phyloP scores from a whole-genome alignment of 2,888 invertebrate species.

The Phortica magna region DNA sequence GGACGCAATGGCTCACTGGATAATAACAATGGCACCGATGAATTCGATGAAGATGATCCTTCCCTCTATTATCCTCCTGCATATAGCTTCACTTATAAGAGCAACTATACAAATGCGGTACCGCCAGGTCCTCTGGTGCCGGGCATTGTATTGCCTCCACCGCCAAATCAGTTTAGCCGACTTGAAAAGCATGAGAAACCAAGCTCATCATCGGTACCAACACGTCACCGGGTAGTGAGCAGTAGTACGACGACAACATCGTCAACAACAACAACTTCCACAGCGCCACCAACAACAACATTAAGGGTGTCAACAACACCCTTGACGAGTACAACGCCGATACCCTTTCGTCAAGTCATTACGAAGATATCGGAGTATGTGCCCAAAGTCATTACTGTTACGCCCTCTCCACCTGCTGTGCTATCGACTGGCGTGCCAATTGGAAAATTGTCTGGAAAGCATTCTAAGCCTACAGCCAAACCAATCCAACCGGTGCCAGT shows the following conservation, averaged over 20 bases:
- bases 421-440: slow-evolving; percentile 54
- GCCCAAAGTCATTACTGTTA: slow-evolving; percentile 65
- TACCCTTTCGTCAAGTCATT: slow-evolving; percentile 65
- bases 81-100: slow-evolving; percentile 91
- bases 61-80: slow-evolving; percentile 94
- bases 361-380: slow-evolving; percentile 66
- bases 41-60: slow-evolving; percentile 93
- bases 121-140: slow-evolving; percentile 92
- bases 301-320: background rate
- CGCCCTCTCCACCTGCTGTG: slow-evolving; percentile 81
- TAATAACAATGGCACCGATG: slow-evolving; percentile 83
- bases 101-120: slow-evolving; percentile 86
- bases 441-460: slow-evolving; percentile 75
- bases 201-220: slow-evolving; percentile 21
- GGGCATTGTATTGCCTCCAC: slow-evolving; percentile 92
- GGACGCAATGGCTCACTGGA: slow-evolving; percentile 77
- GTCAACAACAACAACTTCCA: slow-evolving; percentile 42
- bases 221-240: slow-evolving; percentile 29
- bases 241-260: slow-evolving; percentile 67
- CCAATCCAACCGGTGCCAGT: slow-evolving; percentile 64
- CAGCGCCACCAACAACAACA: slow-evolving; percentile 44
- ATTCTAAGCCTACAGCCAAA: slow-evolving; percentile 55
- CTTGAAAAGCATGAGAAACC: slow-evolving; percentile 80
- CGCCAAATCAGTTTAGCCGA: slow-evolving; percentile 90
- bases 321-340: slow-evolving; percentile 49